phyloP scores from a whole-genome alignment of 2,113 vertebrate species.

The Xiphorhynchus elegans region DNA sequence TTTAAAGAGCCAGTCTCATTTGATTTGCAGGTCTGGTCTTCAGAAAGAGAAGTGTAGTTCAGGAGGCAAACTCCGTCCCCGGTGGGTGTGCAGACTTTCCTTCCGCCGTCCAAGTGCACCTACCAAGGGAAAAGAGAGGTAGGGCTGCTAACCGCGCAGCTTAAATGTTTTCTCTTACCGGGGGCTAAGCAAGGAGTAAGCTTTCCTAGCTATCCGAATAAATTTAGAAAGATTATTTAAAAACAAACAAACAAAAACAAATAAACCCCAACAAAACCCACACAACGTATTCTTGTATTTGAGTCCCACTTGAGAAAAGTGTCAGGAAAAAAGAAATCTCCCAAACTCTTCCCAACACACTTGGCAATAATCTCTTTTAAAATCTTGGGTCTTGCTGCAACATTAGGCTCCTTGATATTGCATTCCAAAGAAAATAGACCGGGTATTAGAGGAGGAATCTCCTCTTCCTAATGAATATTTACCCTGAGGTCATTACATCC shows the following conservation, averaged over 20 bases:
- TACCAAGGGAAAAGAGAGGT: background rate
- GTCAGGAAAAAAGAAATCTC: background rate
- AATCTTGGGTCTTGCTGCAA: conserved; percentile 2
- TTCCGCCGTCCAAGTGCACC: conserved; percentile 5
- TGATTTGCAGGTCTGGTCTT: background rate
- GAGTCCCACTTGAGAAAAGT: background rate
- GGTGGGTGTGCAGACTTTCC: background rate
- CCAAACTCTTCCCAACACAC: background rate
- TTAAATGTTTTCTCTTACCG: background rate
- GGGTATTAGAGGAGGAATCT: conserved; percentile 68
- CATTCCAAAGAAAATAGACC: conserved; percentile 64
- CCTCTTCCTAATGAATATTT: conserved; percentile 81
- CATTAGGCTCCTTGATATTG: conserved; percentile 13
- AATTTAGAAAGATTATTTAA: background rate
- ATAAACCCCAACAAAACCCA: too few relatives aligned
- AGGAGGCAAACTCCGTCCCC: background rate
- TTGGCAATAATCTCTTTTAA: conserved; percentile 24
- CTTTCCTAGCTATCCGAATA: background rate
- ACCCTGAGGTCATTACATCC: conserved; percentile 69
- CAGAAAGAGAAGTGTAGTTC: background rate
- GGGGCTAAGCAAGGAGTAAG: background rate
- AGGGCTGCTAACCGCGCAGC: background rate
- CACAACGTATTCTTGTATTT: background rate
- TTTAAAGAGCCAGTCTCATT: background rate
- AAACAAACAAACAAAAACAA: background rate